These are phyloP conservation scores for Cynopterus sphinx DNA, from an alignment of 2,797 vertebrate genomes.

Conservation along the genomic window DNA sequence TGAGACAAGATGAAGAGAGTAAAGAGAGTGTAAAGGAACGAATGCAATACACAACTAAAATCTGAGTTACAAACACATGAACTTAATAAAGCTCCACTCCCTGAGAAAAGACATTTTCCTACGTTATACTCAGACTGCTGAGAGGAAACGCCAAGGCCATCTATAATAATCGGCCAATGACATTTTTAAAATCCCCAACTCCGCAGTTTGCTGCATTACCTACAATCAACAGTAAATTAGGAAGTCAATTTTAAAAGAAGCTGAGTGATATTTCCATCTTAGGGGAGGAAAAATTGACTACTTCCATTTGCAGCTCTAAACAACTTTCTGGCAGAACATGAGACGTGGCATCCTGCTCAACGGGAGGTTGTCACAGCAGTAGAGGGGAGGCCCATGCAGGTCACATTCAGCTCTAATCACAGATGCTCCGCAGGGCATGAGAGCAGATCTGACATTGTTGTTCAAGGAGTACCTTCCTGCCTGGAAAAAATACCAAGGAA, in stretches of 20 bases:
- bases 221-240: constrained; percentile 30
- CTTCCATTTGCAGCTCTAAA: background rate
- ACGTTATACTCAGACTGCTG: background rate
- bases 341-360: background rate
- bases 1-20: background rate
- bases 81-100: background rate
- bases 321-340: background rate
- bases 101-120: constrained; percentile 3
- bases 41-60: background rate
- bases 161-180: background rate
- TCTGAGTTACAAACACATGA: constrained; percentile 12
- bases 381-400: background rate
- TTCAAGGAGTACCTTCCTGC: background rate
- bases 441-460: background rate
- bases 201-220: background rate
- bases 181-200: background rate
- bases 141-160: constrained; percentile 41
- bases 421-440: background rate
- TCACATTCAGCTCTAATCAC: background rate
- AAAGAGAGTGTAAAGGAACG: background rate
- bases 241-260: constrained; percentile 45
- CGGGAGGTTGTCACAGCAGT: background rate
- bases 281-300: background rate
- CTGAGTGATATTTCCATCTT: constrained; percentile 15
- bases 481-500: background rate